Evolutionary conservation across 2,113 vertebrate species (phyloP).

Genomic region (Nanorana parkeri): DNA sequence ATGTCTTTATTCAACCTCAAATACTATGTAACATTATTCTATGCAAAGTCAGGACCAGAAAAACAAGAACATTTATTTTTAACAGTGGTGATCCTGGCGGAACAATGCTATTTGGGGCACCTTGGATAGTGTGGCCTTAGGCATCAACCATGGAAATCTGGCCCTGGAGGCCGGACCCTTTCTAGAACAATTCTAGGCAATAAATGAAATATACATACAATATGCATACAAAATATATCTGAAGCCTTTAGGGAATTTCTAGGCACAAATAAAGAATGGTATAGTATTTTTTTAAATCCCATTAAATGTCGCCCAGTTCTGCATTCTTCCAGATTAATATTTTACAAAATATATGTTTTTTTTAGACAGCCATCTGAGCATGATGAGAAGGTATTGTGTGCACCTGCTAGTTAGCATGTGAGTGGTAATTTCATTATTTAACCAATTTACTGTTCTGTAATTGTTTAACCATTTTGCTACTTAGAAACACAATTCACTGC

Average conservation of each 20-base stretch:
- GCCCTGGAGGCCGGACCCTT: no score
- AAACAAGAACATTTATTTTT: no score
- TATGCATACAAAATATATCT: background rate
- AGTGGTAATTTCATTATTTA: slow-evolving; percentile 46
- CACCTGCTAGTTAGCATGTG: slow-evolving; percentile 51
- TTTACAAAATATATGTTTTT: background rate
- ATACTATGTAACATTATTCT: no score
- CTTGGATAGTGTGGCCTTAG: no score
- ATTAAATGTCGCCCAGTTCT: background rate
- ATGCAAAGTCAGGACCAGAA: no score
- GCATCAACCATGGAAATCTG: no score
- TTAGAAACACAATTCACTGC: slow-evolving; percentile 37
- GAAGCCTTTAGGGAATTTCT: background rate
- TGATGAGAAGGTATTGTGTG: slow-evolving; percentile 15
- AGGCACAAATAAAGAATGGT: background rate
- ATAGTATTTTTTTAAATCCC: background rate
- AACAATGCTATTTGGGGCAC: no score
- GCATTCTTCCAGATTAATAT: background rate
- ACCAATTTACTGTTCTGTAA: slow-evolving; percentile 52
- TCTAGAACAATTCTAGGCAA: background rate
- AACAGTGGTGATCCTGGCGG: no score
- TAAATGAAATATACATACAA: background rate
- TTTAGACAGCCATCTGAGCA: background rate
- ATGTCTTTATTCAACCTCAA: no score
- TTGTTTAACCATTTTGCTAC: slow-evolving; percentile 53